A percentile compares a stretch with the other conserved stretches of the same genome.
phyloP scores from a whole-genome alignment of 2,113 vertebrate genomes.

The Caloenas nicobarica region DNA sequence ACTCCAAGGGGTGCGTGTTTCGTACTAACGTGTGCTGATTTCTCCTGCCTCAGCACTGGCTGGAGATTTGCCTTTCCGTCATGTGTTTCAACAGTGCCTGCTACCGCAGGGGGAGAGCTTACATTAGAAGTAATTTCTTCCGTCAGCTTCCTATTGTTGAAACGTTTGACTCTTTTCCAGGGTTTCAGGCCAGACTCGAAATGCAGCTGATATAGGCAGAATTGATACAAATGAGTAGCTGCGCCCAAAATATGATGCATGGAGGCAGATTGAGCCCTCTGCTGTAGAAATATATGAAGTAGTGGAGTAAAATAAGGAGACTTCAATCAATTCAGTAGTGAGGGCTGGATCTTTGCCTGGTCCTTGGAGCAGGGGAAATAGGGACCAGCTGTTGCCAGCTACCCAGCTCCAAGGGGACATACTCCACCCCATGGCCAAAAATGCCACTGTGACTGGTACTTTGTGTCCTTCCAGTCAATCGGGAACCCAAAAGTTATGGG shows the following conservation, averaged over 20 bases:
- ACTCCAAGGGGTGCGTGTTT: neutral
- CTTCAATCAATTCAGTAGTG: neutral
- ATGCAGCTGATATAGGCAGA: neutral
- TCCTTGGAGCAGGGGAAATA: neutral
- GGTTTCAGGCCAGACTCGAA: neutral
- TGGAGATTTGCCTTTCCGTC: neutral
- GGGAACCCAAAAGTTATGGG: neutral
- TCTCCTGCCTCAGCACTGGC: neutral
- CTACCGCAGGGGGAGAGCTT: neutral
- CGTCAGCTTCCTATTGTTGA: neutral
- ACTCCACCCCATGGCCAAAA: rapidly evolving
- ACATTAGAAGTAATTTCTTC: neutral
- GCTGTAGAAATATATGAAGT: neutral
- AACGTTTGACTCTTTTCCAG: neutral
- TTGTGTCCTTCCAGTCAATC: neutral
- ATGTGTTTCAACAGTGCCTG: neutral
- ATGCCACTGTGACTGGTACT: neutral
- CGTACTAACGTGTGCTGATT: neutral
- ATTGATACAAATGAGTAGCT: neutral
- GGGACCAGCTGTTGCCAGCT: neutral
- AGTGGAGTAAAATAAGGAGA: neutral
- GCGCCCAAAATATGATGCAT: rapidly evolving
- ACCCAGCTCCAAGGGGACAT: neutral
- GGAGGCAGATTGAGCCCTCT: neutral
- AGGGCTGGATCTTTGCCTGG: neutral